phyloP scores from a whole-genome alignment of 64 coral and sea anemone genomes.

The Porites australiensis region DNA sequence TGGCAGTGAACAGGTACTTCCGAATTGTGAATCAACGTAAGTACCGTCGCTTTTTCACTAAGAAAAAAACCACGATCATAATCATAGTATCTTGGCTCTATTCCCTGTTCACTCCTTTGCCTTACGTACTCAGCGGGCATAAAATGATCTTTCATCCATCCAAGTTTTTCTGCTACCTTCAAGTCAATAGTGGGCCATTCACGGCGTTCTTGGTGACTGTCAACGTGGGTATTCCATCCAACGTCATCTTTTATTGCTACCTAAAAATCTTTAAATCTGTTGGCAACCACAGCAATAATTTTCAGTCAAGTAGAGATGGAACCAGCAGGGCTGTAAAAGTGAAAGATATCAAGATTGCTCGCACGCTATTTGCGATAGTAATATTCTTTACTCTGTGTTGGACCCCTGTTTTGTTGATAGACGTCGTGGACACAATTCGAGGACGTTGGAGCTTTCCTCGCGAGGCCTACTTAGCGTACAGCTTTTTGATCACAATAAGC shows the following conservation, averaged over 20 bases:
- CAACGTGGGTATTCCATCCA: constrained; percentile 61
- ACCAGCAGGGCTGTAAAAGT: constrained; percentile 26
- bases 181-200: constrained; percentile 20
- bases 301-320: constrained; percentile 24
- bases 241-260: constrained; percentile 77
- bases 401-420: constrained; percentile 65
- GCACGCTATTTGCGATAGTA: constrained; percentile 73
- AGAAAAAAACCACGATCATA: constrained; percentile 25
- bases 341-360: constrained; percentile 84
- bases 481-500: constrained; percentile 67
- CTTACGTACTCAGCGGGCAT: constrained; percentile 71
- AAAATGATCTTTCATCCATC: constrained; percentile 78
- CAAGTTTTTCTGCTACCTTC: constrained; percentile 75
- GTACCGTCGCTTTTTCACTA: constrained; percentile 68
- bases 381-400: constrained; percentile 68
- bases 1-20: constrained; percentile 77
- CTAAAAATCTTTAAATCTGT: constrained; percentile 74
- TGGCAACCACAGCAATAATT: constrained; percentile 57
- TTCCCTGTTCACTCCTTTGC: constrained; percentile 18
- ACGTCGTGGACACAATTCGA: constrained; percentile 66
- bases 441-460: constrained; percentile 71
- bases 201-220: constrained; percentile 37
- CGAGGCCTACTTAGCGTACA: constrained; percentile 58
- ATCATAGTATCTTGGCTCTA: constrained; percentile 56
- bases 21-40: constrained; percentile 52